phyloP scores from a whole-genome alignment of 1,140 invertebrate species.

The Drosophila mayri region DNA sequence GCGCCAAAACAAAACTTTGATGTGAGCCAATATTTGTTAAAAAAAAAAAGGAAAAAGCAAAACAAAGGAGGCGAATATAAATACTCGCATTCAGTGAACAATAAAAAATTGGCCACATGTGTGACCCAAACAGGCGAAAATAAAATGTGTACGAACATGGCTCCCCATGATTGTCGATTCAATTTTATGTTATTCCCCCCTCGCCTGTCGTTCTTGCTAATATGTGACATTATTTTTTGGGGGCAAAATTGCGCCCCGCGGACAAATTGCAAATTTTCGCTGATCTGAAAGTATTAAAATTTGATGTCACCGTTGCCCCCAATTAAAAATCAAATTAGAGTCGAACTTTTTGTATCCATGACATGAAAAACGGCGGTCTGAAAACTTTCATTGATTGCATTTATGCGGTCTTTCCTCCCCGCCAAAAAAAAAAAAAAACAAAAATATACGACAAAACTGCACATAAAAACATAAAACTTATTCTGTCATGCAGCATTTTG shows the following conservation, averaged over 20 bases:
- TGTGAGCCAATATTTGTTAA: constrained; percentile 68
- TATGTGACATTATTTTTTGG: constrained; percentile 48
- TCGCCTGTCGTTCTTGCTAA: constrained; percentile 37
- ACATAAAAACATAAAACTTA: constrained; percentile 44
- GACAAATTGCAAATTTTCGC: constrained; percentile 43
- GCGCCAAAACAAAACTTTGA: constrained; percentile 48
- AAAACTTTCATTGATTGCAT: constrained; percentile 52
- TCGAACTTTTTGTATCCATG: constrained; percentile 37
- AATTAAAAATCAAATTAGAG: constrained; percentile 75
- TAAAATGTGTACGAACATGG: constrained; percentile 33
- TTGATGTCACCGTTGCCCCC: constrained; percentile 42
- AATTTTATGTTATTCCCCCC: constrained; percentile 48
- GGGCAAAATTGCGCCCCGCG: constrained; percentile 35
- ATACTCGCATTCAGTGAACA: constrained; percentile 69
- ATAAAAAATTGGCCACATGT: constrained; percentile 78
- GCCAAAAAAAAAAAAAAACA: not conserved
- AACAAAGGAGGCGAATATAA: constrained; percentile 67
- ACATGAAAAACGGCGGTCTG: not conserved
- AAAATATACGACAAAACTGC: not conserved
- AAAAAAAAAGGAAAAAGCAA: constrained; percentile 32
- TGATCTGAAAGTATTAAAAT: constrained; percentile 38
- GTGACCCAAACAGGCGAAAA: constrained; percentile 43
- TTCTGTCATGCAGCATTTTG: constrained; percentile 46
- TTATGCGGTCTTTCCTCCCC: constrained; percentile 15
- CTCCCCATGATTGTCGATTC: constrained; percentile 58